Base-by-base conservation (phyloP, 2,797 vertebrate species). In the Propithecus deckenii region DNA sequence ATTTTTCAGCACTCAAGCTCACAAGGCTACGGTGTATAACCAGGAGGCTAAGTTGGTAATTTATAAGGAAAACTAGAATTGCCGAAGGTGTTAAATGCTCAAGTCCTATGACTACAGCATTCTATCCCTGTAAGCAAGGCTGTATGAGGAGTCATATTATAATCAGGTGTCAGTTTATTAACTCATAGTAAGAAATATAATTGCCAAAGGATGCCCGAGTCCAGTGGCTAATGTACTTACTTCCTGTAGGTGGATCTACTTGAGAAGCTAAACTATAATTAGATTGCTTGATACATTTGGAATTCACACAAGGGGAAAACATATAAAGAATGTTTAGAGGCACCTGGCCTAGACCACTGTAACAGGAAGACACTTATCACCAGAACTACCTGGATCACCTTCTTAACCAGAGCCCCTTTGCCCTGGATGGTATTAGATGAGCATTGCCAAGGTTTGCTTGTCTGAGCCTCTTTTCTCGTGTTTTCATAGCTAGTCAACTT, bases 21-120 rank as follows among this genome's bases (percentile, higher is more conserved):
- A 41, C 41, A 87, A 76, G 80, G 15, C 28, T n/a, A 35, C 50
- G 35, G 8, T 81, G 14, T 63, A 71, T 61, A 89, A 79, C 48
- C 74, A 69, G 43, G 14, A 63, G 13, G n/a, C 12, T 79, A 74
- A 41, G 59, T 93, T 95, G 79, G 76, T 89, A 61, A 93, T 91
- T 59, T 57, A 84, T 18, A 91, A 83, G 84, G 83, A 69, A 91
- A 90, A 97, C 17, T 72, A 46, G 18, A 52, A 85, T 96, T 74
- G 67, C 43, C 28, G 25, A 88, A 94, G 87, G 22, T 80, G 76
- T 61, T 12, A 7, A 74, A 81, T 71, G 23, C 22, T 55, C 79
- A 72, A 86, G 69, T 63, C 52, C 65, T 86, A 52, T 23, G 71
- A 83, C 20, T 25, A 76, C 41, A 93, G 25, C 67, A 46, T 79